Evolutionary conservation across 1,140 invertebrate species (phyloP), one percentile per base, ranked within the genome.

Genomic region (Xylocopa sonorina): DNA sequence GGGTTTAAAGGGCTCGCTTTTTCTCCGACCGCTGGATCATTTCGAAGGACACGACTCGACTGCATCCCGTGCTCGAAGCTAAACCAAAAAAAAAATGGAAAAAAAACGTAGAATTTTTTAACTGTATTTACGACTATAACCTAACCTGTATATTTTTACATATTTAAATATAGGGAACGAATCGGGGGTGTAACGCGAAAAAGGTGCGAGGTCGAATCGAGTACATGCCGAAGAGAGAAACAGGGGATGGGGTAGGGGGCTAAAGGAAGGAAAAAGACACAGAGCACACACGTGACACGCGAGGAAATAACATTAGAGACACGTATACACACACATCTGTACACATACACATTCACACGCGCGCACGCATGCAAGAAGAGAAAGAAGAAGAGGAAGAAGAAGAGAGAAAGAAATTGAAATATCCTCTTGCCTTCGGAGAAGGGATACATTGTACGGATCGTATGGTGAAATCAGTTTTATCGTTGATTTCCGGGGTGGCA

Each of bases 131-230:
- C 88, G 86, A 90, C 85, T 89, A 91, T 90, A 89, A 91, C 82
- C 85, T 90, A 91, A 91, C 85, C 89, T 91, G 90, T 92, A 92
- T 91, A 91, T 92, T 92, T 92, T 92, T 91, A 91, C 90, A 91
- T 91, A 90, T 86, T n/a, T 90, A 86, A 87, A 86, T 85, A 87
- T 88, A 88, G 79, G 78, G 66, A 86, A 78, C 63, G 82, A 85
- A 87, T 85, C 50, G 78, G 82, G 78, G 78, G 53, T 76, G n/a
- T 62, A 72, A 78, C 67, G 78, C 80, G 57, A 48, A 55, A 51
- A 27, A 81, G 71, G 58, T 77, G 84, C 82, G 73, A 75, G 68
- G 68, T 80, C 81, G 78, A 83, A 76, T 83, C 63, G 81, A 78
- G 81, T 80, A 86, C 73, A 86, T 16, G 78, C 27, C 73, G 62